phyloP scores from a whole-genome alignment of 2,888 invertebrate genomes.

The Nipponacmea schrenckii region DNA sequence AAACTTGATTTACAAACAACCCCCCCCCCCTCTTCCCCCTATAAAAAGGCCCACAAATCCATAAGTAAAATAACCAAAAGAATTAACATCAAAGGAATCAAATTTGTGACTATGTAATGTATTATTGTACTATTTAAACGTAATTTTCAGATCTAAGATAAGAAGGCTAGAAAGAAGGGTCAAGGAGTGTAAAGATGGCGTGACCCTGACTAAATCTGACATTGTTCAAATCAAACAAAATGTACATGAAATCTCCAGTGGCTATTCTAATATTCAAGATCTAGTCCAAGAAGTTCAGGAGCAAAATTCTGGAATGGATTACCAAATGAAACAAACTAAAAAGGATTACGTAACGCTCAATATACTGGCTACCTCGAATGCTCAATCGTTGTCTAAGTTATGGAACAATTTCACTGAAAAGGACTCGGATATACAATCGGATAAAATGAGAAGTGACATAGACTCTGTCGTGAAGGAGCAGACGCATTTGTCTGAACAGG shows the following conservation, averaged over 20 bases:
- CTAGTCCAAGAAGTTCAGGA: slow-evolving; percentile 34
- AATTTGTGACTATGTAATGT: no score
- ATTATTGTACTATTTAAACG: no score
- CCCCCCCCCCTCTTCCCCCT: no score
- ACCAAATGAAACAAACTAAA: slow-evolving; percentile 16
- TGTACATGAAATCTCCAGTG: slow-evolving; percentile 42
- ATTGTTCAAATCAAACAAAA: slow-evolving; percentile 50
- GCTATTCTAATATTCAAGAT: slow-evolving; percentile 38
- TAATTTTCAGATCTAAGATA: slow-evolving; percentile 24
- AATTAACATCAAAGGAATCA: no score
- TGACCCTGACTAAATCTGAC: slow-evolving; percentile 41
- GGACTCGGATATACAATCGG: background rate
- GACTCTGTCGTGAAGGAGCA: background rate
- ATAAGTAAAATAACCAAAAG: no score
- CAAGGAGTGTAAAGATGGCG: slow-evolving; percentile 31
- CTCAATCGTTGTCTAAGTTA: background rate
- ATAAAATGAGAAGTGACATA: background rate
- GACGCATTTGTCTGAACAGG: background rate
- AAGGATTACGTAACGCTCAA: slow-evolving; percentile 3
- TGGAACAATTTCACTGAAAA: background rate
- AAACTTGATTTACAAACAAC: no score
- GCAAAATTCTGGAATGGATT: slow-evolving; percentile 24
- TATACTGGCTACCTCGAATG: background rate
- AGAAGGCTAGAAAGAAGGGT: slow-evolving; percentile 29
- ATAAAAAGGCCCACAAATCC: no score